A percentile compares a stretch with the other conserved stretches of the same genome.
Conservation (phyloP, 2,113 vertebrate species). For the Anoplopoma fimbria region DNA sequence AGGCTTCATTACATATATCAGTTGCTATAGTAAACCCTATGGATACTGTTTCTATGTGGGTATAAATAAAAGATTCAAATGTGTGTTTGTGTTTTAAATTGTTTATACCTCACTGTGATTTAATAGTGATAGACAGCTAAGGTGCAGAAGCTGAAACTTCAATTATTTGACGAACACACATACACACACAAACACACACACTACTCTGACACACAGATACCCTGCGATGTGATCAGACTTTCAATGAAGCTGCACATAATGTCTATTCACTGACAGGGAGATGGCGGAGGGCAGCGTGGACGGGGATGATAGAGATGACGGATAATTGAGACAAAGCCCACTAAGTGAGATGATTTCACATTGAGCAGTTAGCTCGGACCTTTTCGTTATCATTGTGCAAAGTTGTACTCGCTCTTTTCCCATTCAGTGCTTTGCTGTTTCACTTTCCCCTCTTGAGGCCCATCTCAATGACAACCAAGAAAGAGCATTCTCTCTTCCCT, state of each 20-base stretch:
- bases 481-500: slow-evolving; percentile 65
- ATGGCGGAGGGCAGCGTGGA: slow-evolving; percentile 50
- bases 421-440: slow-evolving; percentile 35
- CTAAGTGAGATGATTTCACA: slow-evolving; percentile 48
- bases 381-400: slow-evolving; percentile 41
- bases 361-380: slow-evolving; percentile 42
- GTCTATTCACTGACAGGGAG: slow-evolving; percentile 77
- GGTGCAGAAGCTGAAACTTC: slow-evolving; percentile 72
- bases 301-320: slow-evolving; percentile 58
- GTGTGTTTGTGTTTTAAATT: slow-evolving; percentile 37
- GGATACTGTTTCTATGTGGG: neutral
- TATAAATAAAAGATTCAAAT: slow-evolving; percentile 29
- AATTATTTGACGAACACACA: slow-evolving; percentile 47
- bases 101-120: slow-evolving; percentile 52
- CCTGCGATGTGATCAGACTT: slow-evolving; percentile 82
- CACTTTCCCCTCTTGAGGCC: slow-evolving; percentile 43
- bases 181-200: slow-evolving; percentile 50
- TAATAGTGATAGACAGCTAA: slow-evolving; percentile 59
- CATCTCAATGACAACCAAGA: slow-evolving; percentile 66
- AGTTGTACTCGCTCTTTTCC: slow-evolving; percentile 50
- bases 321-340: slow-evolving; percentile 53
- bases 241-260: slow-evolving; percentile 79
- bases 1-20: slow-evolving; percentile 8
- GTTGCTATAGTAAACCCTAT: slow-evolving; percentile 11
- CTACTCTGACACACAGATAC: slow-evolving; percentile 61